phyloP scores from a whole-genome alignment of 2,113 vertebrate genomes.

The Calonectris borealis region DNA sequence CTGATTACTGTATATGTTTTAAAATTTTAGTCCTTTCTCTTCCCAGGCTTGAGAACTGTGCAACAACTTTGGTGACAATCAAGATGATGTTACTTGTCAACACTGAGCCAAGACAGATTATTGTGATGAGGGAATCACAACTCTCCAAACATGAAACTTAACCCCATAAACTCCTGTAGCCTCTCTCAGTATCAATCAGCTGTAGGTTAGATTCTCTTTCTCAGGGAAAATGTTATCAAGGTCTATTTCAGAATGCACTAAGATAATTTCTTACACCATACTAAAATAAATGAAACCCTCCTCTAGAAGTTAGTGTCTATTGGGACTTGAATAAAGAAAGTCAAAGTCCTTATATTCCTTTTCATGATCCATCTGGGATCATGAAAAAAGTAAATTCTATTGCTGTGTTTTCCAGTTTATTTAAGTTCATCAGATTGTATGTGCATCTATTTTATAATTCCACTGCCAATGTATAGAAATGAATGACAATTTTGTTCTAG shows the following conservation, averaged over 20 bases:
- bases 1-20: background rate
- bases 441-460: background rate
- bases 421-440: background rate
- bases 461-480: background rate
- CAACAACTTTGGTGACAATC: conserved; percentile 7
- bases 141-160: background rate
- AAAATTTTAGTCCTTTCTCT: background rate
- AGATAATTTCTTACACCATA: background rate
- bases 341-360: background rate
- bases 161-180: background rate
- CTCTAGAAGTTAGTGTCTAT: background rate
- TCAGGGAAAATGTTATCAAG: background rate
- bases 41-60: background rate
- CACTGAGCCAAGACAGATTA: conserved; percentile 2
- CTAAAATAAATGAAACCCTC: background rate
- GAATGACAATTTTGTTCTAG: background rate
- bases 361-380: background rate
- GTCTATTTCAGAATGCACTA: background rate
- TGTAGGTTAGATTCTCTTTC: background rate
- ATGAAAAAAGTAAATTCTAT: background rate
- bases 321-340: background rate
- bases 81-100: conserved; percentile 26
- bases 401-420: background rate
- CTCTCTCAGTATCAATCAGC: background rate
- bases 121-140: conserved; percentile 1